Percentiles rank a stretch among this genome's conserved stretches.
Conservation (phyloP, 1,140 invertebrate species). For the Patella vulgata region DNA sequence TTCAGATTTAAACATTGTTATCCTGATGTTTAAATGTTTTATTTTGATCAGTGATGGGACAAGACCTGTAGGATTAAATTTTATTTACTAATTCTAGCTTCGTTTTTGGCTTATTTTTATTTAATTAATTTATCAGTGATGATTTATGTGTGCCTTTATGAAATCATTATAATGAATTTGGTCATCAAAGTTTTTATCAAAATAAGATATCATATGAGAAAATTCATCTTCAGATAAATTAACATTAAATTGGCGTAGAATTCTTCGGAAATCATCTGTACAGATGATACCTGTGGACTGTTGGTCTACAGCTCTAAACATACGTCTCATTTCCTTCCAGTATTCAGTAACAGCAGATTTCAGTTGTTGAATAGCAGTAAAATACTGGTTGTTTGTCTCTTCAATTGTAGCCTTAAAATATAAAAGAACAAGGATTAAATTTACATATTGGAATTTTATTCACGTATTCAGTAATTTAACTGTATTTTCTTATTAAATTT, state of each 20-base stretch:
- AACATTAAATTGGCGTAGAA: conserved; percentile 55
- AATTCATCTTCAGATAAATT: conserved; percentile 63
- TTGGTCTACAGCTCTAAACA: conserved; percentile 47
- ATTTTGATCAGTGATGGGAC: no score
- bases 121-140: no score
- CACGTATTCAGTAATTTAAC: no score
- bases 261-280: conserved; percentile 50
- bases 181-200: conserved; percentile 56
- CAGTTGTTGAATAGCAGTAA: conserved; percentile 49
- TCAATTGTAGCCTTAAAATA: no score
- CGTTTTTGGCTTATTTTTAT: no score
- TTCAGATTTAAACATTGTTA: no score
- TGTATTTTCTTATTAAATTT: no score
- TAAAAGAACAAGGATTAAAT: no score
- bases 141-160: conserved; percentile 48
- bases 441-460: no score
- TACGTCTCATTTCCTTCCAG: conserved; percentile 63
- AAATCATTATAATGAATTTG: conserved; percentile 61
- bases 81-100: no score
- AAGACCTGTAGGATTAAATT: no score
- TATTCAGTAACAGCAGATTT: conserved; percentile 47
- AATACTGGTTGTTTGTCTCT: neutral
- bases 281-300: conserved; percentile 37
- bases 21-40: no score
- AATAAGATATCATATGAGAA: conserved; percentile 54